These are phyloP conservation scores for Aproaerema taeniolella DNA, from an alignment of 2,888 invertebrate species.

Conservation along the genomic window DNA sequence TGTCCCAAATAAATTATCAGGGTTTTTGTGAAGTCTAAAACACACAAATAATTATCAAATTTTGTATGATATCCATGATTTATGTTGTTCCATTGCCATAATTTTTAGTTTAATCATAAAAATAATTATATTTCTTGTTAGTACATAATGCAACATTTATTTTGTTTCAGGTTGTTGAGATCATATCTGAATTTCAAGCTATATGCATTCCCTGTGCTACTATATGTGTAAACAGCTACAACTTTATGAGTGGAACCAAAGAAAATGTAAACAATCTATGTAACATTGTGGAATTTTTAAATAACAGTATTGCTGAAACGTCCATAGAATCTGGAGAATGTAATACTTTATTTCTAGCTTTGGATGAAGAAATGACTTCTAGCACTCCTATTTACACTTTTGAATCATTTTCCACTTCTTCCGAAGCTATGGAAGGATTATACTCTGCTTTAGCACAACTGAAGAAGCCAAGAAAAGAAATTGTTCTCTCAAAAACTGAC, in stretches of 20 bases:
- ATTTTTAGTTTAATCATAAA: too few relatives aligned
- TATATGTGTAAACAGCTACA: constrained; percentile 37
- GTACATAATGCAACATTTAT: too few relatives aligned
- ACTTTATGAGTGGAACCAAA: constrained; percentile 36
- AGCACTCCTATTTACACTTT: constrained; percentile 23
- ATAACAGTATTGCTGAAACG: constrained; percentile 30
- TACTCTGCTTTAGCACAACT: constrained; percentile 1
- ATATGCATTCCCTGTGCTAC: constrained; percentile 43
- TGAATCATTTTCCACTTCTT: background rate
- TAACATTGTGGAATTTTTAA: constrained; percentile 32
- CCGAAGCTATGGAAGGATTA: constrained; percentile 32
- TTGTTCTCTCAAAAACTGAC: too few relatives aligned
- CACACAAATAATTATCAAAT: too few relatives aligned
- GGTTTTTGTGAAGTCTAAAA: too few relatives aligned
- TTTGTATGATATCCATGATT: too few relatives aligned
- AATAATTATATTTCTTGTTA: too few relatives aligned
- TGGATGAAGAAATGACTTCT: constrained; percentile 34
- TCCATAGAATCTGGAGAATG: constrained; percentile 22
- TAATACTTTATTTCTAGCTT: constrained; percentile 40
- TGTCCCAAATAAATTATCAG: too few relatives aligned
- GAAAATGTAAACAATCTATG: constrained; percentile 34
- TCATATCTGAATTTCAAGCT: constrained; percentile 33
- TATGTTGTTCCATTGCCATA: too few relatives aligned
- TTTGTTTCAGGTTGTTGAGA: constrained; percentile 42
- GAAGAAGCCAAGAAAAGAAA: constrained; percentile 6